These are phyloP conservation scores for Polypterus senegalus DNA, from an alignment of 2,113 vertebrate species.

Conservation along the genomic window DNA sequence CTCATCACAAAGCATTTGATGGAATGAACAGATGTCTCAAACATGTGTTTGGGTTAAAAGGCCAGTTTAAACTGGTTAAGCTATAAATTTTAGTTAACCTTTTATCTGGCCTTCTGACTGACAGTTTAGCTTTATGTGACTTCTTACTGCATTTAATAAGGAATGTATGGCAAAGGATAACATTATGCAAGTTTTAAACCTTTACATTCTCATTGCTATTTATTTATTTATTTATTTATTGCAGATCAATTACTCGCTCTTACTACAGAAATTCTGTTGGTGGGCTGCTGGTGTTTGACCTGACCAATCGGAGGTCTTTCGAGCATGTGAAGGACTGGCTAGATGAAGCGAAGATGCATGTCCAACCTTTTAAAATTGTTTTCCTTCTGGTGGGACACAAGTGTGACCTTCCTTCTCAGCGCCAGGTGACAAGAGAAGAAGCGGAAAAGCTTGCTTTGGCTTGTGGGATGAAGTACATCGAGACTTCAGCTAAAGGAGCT, in stretches of 20 bases:
- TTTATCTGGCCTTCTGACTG: too few relatives aligned
- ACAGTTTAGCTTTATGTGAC: too few relatives aligned
- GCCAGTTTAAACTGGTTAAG: too few relatives aligned
- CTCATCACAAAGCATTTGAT: too few relatives aligned
- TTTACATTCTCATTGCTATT: neutral
- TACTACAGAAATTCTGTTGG: slow-evolving; percentile 67
- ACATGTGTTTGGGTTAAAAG: too few relatives aligned
- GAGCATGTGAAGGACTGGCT: slow-evolving; percentile 63
- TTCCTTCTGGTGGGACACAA: slow-evolving; percentile 65
- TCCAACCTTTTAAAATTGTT: slow-evolving; percentile 58
- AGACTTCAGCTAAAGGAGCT: slow-evolving; percentile 62
- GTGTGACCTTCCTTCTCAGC: slow-evolving; percentile 52
- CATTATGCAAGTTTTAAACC: too few relatives aligned
- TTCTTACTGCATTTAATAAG: too few relatives aligned
- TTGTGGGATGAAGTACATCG: slow-evolving; percentile 62
- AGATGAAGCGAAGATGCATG: slow-evolving; percentile 58
- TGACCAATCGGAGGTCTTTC: slow-evolving; percentile 61
- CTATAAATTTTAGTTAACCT: too few relatives aligned
- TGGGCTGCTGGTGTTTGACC: slow-evolving; percentile 61
- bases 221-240: slow-evolving; percentile 14
- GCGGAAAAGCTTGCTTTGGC: slow-evolving; percentile 54
- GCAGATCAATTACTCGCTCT: slow-evolving; percentile 63
- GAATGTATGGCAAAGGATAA: too few relatives aligned
- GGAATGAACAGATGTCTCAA: too few relatives aligned
- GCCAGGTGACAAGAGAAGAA: slow-evolving; percentile 58